phyloP scores from a whole-genome alignment of 1,140 invertebrate species.

The Brachionus asplanchnoidis region DNA sequence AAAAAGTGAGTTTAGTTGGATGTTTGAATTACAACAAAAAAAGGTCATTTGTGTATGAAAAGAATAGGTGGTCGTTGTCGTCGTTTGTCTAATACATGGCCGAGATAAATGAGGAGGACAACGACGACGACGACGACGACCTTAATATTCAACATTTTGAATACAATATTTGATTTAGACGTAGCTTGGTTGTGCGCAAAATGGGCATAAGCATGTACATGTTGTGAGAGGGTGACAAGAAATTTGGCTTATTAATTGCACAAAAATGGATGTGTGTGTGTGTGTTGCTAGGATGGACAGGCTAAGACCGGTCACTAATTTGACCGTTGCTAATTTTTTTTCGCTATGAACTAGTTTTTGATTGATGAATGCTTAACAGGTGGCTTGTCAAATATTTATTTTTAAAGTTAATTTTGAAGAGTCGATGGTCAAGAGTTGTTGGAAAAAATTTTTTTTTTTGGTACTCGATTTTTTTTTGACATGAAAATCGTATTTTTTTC shows the following conservation, averaged over 20 bases:
- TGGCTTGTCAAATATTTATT: no score
- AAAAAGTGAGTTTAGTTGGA: background rate
- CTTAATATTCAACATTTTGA: background rate
- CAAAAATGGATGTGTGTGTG: background rate
- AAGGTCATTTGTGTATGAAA: background rate
- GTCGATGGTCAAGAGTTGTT: no score
- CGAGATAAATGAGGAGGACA: background rate
- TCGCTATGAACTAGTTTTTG: background rate
- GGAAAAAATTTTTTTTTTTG: no score
- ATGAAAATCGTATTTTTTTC: no score
- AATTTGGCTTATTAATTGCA: background rate
- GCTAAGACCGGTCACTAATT: background rate
- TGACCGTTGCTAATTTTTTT: background rate
- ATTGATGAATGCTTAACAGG: background rate
- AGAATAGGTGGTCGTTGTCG: background rate
- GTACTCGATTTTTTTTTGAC: no score
- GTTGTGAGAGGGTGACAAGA: background rate
- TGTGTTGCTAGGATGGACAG: background rate
- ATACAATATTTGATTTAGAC: background rate
- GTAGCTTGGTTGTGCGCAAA: background rate
- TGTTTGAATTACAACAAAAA: background rate
- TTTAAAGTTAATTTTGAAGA: no score
- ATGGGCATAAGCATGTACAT: background rate
- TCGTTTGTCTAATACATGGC: background rate
- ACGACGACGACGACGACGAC: background rate